Evolutionary conservation across 2,113 vertebrate species (phyloP).

Genomic region (Rhinolophus ferrumequinum): DNA sequence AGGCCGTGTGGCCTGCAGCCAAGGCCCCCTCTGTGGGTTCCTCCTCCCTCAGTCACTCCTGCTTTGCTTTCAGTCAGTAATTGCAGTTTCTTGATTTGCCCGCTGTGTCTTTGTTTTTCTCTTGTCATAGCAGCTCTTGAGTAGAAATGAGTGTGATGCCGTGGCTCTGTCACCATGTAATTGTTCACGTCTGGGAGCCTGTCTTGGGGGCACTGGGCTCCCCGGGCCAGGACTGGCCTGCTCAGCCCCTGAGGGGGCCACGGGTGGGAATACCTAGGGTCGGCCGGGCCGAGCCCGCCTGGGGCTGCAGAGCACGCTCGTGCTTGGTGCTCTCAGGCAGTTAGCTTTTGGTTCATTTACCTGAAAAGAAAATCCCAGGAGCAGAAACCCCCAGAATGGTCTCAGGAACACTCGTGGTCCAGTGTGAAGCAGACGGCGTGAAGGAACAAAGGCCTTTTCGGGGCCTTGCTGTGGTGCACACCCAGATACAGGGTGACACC

Average conservation of each 20-base stretch:
- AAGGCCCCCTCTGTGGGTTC: background rate
- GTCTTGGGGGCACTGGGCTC: background rate
- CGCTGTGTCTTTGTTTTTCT: background rate
- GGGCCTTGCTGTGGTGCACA: background rate
- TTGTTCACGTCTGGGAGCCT: background rate
- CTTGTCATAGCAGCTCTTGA: background rate
- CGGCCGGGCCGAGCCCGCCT: background rate
- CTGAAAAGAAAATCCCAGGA: conserved; percentile 31
- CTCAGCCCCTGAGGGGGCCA: background rate
- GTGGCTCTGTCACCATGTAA: background rate
- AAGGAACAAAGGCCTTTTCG: background rate
- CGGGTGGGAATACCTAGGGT: accelerated
- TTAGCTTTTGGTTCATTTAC: conserved; percentile 50
- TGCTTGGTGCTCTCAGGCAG: background rate
- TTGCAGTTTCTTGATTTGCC: background rate
- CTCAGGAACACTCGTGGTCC: background rate
- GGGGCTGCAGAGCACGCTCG: background rate
- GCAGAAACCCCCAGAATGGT: background rate
- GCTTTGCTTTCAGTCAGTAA: background rate
- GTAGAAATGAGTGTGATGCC: background rate
- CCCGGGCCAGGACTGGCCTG: background rate
- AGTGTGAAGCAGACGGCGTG: background rate
- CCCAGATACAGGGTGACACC: too few species aligned
- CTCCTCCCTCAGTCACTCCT: background rate
- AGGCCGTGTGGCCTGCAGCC: accelerated